Evolutionary conservation across 1,140 invertebrate genomes (phyloP), one percentile per base, ranked within the genome.

Genomic region (Trichonephila clavata): DNA sequence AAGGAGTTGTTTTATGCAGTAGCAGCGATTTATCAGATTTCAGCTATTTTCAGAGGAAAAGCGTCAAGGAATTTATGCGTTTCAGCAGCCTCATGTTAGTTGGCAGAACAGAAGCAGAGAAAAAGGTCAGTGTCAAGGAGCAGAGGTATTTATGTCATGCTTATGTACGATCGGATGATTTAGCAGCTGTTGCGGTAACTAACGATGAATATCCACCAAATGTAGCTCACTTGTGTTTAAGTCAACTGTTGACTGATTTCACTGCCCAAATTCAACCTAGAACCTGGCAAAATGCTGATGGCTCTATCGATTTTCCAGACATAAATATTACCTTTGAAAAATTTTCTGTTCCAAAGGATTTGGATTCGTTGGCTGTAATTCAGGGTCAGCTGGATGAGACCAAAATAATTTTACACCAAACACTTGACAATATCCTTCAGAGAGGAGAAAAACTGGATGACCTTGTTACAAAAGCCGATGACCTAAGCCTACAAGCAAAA

Each of bases 401-500:
- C 0, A 99, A 99, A 96, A 99, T 99, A 95, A 99, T 99, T 95
- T 96, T 99, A 97, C 99, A 99, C 96, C 98, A 98, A 95, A 99
- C 99, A 59, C 98, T 99, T 95, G 98, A 99, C 95, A 98, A 98
- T 90, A 98, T 99, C 50, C 96, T 99, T 94, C 97, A 99, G 95
- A 97, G 99, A 95, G 99, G 99, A 50, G 99, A 99, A 96, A 99
- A 99, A 95, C 96, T 99, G 24, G 99, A 99, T 96, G 99, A 99
- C 96, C 97, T 99, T 94, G 98, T 99, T 10, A 97, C 97, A 27
- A 99, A 99, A 96, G 99, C 99, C 0, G 98, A 99, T 96, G 98
- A 98, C 94, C 97, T 99, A 39, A 99, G 98, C 95, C 97, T 97
- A 95, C 98, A 99, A 96, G 99, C 99, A 83, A 99, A 99, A 97